Conservation (phyloP, 2,888 invertebrate genomes). For the Asteroscopus sphinx region DNA sequence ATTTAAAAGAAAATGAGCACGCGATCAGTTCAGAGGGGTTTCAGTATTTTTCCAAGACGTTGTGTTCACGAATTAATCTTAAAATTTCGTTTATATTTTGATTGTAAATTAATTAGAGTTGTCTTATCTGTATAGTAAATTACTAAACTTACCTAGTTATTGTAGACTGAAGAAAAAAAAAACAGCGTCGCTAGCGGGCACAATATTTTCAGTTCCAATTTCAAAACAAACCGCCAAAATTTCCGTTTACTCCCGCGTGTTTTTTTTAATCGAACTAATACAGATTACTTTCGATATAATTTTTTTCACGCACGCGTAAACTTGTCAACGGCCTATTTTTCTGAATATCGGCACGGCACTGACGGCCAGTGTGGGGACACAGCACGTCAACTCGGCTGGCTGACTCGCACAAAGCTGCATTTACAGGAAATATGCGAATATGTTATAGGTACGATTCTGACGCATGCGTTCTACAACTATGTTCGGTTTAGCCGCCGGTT, state of each 20-base stretch:
- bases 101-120: not conserved
- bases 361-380: constrained; percentile 63
- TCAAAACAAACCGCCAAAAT: constrained; percentile 48
- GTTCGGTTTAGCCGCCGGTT: constrained; percentile 46
- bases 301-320: constrained; percentile 71
- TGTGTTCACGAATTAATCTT: not conserved
- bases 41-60: constrained; percentile 8
- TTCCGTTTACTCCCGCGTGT: constrained; percentile 35
- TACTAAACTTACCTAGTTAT: constrained; percentile 46
- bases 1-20: constrained; percentile 19
- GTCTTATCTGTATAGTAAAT: not conserved
- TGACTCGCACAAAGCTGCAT: constrained; percentile 55
- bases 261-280: constrained; percentile 62
- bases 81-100: not conserved
- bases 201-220: constrained; percentile 34
- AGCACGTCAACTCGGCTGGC: constrained; percentile 50
- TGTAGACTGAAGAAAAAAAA: constrained; percentile 9
- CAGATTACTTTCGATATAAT: constrained; percentile 69
- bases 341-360: constrained; percentile 75
- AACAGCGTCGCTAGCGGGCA: constrained; percentile 35
- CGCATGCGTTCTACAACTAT: constrained; percentile 60
- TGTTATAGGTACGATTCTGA: constrained; percentile 57
- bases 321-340: constrained; percentile 79
- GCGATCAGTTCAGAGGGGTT: not conserved
- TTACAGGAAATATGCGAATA: constrained; percentile 66